These are phyloP conservation scores for Cryptoprocta ferox DNA, from an alignment of 2,797 vertebrate species.

Conservation along the genomic window DNA sequence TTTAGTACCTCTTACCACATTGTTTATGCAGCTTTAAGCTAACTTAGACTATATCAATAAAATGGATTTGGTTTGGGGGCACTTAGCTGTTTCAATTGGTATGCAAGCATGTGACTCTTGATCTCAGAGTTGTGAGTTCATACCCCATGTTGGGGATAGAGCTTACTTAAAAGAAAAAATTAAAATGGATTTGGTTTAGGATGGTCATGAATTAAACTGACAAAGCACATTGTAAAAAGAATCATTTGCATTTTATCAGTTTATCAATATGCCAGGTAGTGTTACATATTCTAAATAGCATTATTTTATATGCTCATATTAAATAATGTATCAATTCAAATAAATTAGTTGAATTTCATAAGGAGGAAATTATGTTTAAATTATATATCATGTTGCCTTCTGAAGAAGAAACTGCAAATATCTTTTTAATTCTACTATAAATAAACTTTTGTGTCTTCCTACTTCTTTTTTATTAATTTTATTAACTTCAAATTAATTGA, in stretches of 20 bases:
- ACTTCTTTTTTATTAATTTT: neutral
- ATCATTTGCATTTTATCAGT: neutral
- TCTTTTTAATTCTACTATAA: neutral
- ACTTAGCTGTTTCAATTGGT: neutral
- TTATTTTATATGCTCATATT: neutral
- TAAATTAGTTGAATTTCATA: neutral
- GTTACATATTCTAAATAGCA: neutral
- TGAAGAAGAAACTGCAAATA: neutral
- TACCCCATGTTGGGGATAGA: neutral
- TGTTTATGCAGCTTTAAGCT: neutral
- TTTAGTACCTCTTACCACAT: neutral
- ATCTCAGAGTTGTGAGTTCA: neutral
- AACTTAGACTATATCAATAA: neutral
- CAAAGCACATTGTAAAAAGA: neutral
- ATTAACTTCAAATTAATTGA: neutral
- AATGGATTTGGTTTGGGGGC: neutral
- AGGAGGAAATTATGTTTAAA: neutral
- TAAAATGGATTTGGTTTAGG: neutral
- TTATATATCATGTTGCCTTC: neutral
- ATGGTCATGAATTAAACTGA: neutral
- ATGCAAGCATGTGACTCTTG: neutral
- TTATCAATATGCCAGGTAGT: neutral
- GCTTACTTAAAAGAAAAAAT: neutral
- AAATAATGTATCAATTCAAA: neutral
- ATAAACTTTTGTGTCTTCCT: neutral